Evolutionary conservation across 2,797 vertebrate genomes (phyloP), one percentile per base, ranked within the genome.

Genomic region (Pogonophryne albipinna): DNA sequence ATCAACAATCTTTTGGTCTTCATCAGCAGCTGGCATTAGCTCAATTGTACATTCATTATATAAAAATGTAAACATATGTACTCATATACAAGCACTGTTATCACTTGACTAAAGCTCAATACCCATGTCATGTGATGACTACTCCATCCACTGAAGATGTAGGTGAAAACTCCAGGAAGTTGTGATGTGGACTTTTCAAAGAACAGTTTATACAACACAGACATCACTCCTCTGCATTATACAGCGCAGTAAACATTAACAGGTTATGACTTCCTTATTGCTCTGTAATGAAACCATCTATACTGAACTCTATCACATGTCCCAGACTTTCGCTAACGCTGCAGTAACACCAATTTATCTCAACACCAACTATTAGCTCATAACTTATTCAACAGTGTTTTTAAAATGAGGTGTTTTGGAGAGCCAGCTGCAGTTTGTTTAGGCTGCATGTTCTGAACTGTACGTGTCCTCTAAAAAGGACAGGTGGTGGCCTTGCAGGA

Each of bases 221-320:
- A 31, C 65, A 7, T 45, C 20, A 11, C 20, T 15, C 13, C 41
- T 45, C 61, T 59, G 52, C 5, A 9, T 61, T 83, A 73, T 55
- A 78, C 17, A 67, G 44, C 4, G 10, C 58, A 63, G 57, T 56
- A 76, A 90, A 83, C 75, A 85, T 80, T 75, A 78, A 87, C 73
- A 49, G 47, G 20, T 64, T 61, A 59, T 68, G 31, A 57, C 87
- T 89, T 93, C 92, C 87, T 91, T 85, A 90, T 78, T 84, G 76
- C 77, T 45, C 58, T 14, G 10, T 44, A 17, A 79, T 74, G 15
- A 60, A 59, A 68, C 41, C 59, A 27, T 51, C 58, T 14, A 17
- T 10, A 62, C 31, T 31, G 23, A 66, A 13, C 14, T 9, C 19
- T 6, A 58, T 71, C 57, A 23, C 1, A 1, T 60, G 52, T 52